Evolutionary conservation across 2,113 vertebrate species (phyloP), one percentile per base, ranked within the genome.

Genomic region (Colaptes auratus): DNA sequence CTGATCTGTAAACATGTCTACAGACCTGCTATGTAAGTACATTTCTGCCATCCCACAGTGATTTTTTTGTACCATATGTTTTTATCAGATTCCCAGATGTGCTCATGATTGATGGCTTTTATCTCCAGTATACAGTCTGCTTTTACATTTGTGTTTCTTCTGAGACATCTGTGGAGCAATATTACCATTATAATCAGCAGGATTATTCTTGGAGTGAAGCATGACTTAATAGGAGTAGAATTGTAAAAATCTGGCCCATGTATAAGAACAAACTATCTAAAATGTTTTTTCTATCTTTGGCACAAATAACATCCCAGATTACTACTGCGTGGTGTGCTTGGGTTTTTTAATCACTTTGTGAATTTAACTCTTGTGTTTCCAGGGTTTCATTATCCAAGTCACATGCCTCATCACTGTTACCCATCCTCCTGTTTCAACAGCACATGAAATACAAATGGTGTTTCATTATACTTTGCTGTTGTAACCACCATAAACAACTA

Each of bases 11-110:
- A 95, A 95, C 95, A 97, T 97, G 94, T 97, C 96, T 83, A 82
- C 90, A 83, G 95, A 97, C 94, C 92, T 96, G 90, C 95, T 97
- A 59, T 97, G 96, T 96, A 97, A 97, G 96, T 97, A 96, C 80
- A 88, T 81, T 95, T 93, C 70, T 10, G 1, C 84, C 70, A 75
- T 95, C 76, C 42, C 76, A 80, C 71, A 77, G 72, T 77, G 72
- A 91, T 80, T 83, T 92, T 92, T 90, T 88, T 44, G 86, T 89
- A 58, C 91, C 89, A 28, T 93, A 67, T 93, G 93, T 88, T 86
- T 96, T 90, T 86, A 88, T 92, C 50, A 9, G 55, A 76, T 94
- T 94, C 76, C 82, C 91, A 95, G 88, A 95, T 97, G 93, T 91
- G 79, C 55, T 92, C 55, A 19, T 83, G 91, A 86, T 95, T 88